phyloP scores from a whole-genome alignment of 2,797 vertebrate species.

The Perodicticus potto region DNA sequence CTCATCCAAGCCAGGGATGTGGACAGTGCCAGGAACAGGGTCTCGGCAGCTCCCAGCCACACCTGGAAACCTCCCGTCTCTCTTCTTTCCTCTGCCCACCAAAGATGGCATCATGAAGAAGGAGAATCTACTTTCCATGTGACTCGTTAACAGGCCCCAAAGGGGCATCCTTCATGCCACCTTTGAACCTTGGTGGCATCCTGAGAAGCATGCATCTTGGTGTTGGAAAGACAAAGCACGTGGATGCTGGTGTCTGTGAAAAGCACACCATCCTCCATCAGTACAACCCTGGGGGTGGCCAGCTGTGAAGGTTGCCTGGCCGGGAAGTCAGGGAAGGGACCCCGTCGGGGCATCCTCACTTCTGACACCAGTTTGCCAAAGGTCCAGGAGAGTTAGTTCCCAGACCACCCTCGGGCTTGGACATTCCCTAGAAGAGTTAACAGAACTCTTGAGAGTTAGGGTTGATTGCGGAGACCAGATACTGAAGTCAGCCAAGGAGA shows the following conservation, averaged over 20 bases:
- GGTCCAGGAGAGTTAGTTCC: too few species aligned
- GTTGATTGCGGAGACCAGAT: not conserved
- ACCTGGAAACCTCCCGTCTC: not conserved
- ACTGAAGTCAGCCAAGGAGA: not conserved
- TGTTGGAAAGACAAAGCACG: not conserved
- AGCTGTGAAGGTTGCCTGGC: not conserved
- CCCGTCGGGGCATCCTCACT: fast-evolving
- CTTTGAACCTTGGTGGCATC: not conserved
- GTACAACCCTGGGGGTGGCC: not conserved
- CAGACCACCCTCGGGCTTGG: too few species aligned
- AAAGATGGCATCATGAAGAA: not conserved
- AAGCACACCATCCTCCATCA: not conserved
- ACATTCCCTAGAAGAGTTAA: not conserved
- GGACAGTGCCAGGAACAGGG: not conserved
- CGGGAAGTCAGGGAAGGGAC: not conserved
- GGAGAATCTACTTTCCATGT: not conserved
- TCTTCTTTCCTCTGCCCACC: not conserved
- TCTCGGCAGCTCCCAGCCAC: not conserved
- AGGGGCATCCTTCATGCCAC: not conserved
- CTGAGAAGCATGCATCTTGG: not conserved
- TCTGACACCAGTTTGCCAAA: not conserved
- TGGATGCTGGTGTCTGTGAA: not conserved
- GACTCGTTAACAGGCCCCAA: not conserved
- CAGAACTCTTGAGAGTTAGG: not conserved
- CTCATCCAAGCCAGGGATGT: not conserved